These are phyloP conservation scores for Brachyistius frenatus DNA, from an alignment of 2,113 vertebrate species.

Conservation along the genomic window DNA sequence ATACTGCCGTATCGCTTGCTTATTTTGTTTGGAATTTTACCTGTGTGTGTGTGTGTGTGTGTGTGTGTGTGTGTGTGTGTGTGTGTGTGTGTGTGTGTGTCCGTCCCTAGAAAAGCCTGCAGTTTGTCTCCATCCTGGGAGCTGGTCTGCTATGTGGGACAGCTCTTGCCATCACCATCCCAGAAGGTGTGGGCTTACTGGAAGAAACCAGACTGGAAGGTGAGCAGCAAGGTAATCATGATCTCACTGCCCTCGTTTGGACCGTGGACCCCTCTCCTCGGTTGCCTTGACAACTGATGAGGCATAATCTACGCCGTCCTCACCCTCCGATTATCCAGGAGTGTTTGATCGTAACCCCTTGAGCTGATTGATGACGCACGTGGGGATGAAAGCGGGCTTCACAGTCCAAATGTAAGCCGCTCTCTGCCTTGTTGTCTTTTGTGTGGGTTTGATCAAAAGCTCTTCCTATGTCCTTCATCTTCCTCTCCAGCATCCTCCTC, in stretches of 20 bases:
- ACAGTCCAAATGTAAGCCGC: not conserved
- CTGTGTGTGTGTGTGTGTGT: no score
- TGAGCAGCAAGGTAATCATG: conserved; percentile 18
- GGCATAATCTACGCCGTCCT: not conserved
- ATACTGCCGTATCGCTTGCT: no score
- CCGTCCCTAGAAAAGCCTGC: conserved; percentile 77
- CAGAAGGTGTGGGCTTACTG: conserved; percentile 82
- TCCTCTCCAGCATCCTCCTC: conserved; percentile 63
- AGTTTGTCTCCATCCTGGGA: conserved; percentile 82
- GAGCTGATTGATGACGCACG: conserved; percentile 7
- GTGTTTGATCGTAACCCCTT: conserved; percentile 18
- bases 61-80: no score
- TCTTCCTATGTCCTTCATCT: conserved; percentile 8
- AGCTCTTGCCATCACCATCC: conserved; percentile 80
- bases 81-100: no score
- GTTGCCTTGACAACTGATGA: conserved; percentile 8
- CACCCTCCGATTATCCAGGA: not conserved
- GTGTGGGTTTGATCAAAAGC: conserved; percentile 46
- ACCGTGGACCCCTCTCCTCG: not conserved
- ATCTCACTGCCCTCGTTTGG: no score
- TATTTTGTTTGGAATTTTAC: no score
- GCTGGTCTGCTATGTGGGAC: conserved; percentile 83
- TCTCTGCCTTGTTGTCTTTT: conserved; percentile 8
- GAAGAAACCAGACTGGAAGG: conserved; percentile 66
- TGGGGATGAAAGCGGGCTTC: conserved; percentile 31